These are phyloP conservation scores for Nephrocerus scutellatus DNA, from an alignment of 2,888 invertebrate species.

Conservation along the genomic window DNA sequence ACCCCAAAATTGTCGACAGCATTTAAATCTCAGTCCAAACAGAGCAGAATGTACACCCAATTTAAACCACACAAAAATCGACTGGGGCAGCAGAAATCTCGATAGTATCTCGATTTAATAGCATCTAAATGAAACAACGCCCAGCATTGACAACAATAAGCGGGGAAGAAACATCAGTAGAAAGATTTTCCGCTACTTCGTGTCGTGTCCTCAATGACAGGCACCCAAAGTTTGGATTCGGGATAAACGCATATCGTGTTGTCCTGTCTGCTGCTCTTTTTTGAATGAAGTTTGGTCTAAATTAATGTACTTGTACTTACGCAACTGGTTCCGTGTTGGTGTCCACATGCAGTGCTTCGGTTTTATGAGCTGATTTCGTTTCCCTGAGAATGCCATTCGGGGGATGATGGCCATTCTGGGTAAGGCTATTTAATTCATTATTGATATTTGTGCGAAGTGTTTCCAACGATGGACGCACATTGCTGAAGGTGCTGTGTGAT, in stretches of 20 bases:
- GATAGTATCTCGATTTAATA: too few relatives aligned
- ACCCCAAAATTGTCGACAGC: too few relatives aligned
- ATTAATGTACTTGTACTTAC: slow-evolving; percentile 54
- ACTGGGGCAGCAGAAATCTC: too few relatives aligned
- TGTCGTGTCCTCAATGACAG: too few relatives aligned
- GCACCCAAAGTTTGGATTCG: background rate
- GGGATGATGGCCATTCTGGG: slow-evolving; percentile 48
- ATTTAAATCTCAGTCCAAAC: too few relatives aligned
- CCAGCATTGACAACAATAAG: too few relatives aligned
- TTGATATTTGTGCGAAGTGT: slow-evolving; percentile 45
- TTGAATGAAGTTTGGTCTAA: background rate
- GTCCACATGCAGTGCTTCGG: slow-evolving; percentile 68
- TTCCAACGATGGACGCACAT: slow-evolving; percentile 43
- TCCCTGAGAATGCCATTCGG: slow-evolving; percentile 49
- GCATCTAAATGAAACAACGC: too few relatives aligned
- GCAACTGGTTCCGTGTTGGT: slow-evolving; percentile 79
- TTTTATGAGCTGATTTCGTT: slow-evolving; percentile 57
- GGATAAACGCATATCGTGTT: background rate
- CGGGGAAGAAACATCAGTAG: too few relatives aligned
- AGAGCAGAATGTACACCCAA: too few relatives aligned
- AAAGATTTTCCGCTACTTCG: too few relatives aligned
- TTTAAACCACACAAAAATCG: too few relatives aligned
- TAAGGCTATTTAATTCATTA: slow-evolving; percentile 43
- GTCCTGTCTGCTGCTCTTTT: background rate
- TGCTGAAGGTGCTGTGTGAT: slow-evolving; percentile 51